phyloP scores from a whole-genome alignment of 2,797 vertebrate species.

The Chloroceryle amazona region DNA sequence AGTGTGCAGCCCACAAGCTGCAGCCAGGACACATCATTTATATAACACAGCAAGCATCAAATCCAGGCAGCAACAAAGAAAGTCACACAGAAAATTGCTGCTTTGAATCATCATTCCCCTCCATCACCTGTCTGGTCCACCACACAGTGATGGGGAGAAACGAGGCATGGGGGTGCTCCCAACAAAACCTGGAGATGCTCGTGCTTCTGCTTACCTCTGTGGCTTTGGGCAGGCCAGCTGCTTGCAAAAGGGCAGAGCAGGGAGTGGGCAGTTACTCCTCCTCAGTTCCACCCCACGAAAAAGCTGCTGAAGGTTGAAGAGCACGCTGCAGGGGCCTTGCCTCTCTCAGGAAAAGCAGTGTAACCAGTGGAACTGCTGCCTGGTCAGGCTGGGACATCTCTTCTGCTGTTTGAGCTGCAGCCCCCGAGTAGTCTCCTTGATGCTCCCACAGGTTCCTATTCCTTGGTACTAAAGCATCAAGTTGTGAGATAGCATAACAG shows the following conservation, averaged over 20 bases:
- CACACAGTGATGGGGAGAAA: neutral
- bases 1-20: neutral
- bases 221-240: neutral
- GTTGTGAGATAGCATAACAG: accelerated
- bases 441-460: neutral
- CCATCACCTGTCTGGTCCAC: neutral
- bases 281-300: neutral
- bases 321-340: neutral
- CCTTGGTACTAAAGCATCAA: neutral
- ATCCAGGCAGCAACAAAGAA: no score
- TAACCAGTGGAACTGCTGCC: neutral
- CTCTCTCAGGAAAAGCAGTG: accelerated
- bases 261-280: accelerated
- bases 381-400: no score
- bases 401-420: neutral
- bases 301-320: neutral
- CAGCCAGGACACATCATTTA: neutral
- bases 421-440: neutral
- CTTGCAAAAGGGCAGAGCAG: neutral
- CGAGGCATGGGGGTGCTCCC: neutral
- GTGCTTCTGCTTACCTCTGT: neutral
- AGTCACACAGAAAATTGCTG: neutral
- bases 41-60: neutral
- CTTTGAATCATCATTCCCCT: neutral
- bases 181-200: accelerated